Percentiles rank a stretch among this genome's conserved stretches.
Evolutionary conservation across 2,797 vertebrate genomes (phyloP).

Genomic region (Anniella stebbinsi): DNA sequence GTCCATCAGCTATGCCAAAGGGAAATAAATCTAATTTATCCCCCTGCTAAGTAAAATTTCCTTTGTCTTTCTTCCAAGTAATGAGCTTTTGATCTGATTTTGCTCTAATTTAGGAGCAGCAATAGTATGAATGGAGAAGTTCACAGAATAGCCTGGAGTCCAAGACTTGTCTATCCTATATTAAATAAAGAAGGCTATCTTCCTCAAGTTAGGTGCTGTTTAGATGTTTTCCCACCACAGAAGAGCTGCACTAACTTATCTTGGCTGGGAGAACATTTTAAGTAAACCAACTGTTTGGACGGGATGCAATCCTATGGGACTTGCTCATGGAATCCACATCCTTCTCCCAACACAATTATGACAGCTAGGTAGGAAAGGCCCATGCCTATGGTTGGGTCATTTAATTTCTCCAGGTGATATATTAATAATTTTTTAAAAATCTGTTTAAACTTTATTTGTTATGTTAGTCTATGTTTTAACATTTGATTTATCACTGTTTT

Average conservation of each 20-base stretch:
- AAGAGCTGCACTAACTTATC: not conserved
- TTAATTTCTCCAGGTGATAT: not conserved
- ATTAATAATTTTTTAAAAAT: too few relatives aligned
- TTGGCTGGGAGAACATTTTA: not conserved
- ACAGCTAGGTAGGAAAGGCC: not conserved
- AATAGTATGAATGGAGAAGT: conserved; percentile 1
- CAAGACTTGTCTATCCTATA: not conserved
- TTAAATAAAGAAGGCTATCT: not conserved
- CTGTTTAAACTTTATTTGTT: too few relatives aligned
- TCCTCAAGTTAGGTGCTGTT: not conserved
- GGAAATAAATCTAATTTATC: conserved; percentile 25
- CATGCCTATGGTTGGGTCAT: not conserved
- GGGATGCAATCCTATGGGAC: too few relatives aligned
- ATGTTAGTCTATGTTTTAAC: too few relatives aligned
- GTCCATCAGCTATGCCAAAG: conserved; percentile 6
- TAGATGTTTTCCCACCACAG: not conserved
- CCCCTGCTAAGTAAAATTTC: conserved; percentile 16
- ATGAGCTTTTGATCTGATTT: conserved; percentile 33
- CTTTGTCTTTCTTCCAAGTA: conserved; percentile 25
- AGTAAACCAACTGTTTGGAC: not conserved
- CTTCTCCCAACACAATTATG: too few relatives aligned
- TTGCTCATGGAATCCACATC: not conserved
- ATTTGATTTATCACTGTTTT: too few relatives aligned
- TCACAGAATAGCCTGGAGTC: not conserved
- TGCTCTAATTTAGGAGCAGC: conserved; percentile 21